phyloP scores from a whole-genome alignment of 2,797 vertebrate species.

The Sphenodon punctatus region DNA sequence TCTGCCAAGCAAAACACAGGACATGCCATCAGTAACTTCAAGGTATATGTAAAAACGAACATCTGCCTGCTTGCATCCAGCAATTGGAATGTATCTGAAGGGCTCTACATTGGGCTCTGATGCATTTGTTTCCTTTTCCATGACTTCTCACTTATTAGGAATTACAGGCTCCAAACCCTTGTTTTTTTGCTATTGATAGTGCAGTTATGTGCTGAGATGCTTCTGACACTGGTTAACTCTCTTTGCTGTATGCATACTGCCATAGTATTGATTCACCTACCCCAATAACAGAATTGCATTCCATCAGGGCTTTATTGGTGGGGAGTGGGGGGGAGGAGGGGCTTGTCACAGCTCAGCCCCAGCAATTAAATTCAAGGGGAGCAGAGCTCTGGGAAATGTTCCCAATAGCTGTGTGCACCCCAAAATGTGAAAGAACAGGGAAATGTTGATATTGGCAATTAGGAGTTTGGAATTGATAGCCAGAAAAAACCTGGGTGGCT shows the following conservation, averaged over 20 bases:
- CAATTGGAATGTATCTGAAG: constrained; percentile 1
- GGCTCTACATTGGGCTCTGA: constrained; percentile 17
- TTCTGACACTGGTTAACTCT: not conserved
- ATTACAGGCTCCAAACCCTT: not conserved
- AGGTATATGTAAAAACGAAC: not conserved
- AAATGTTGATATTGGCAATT: too few relatives aligned
- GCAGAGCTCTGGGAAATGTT: too few relatives aligned
- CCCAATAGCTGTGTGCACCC: too few relatives aligned
- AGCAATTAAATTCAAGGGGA: too few relatives aligned
- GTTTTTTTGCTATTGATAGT: not conserved
- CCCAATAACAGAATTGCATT: not conserved
- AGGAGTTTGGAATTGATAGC: too few relatives aligned
- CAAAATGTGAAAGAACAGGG: too few relatives aligned
- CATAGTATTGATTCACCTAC: not conserved
- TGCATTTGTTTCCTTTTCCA: constrained; percentile 6
- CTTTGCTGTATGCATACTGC: not conserved
- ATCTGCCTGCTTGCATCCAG: not conserved
- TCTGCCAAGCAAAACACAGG: constrained; percentile 41
- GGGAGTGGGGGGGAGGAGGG: too few relatives aligned
- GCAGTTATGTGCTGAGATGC: too few relatives aligned
- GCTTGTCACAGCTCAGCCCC: too few relatives aligned
- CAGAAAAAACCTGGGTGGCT: too few relatives aligned
- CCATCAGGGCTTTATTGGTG: too few relatives aligned
- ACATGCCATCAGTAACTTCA: constrained; percentile 3
- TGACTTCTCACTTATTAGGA: not conserved